These are phyloP conservation scores for Drosophila trapezifrons DNA, from an alignment of 1,140 invertebrate species.

Conservation along the genomic window DNA sequence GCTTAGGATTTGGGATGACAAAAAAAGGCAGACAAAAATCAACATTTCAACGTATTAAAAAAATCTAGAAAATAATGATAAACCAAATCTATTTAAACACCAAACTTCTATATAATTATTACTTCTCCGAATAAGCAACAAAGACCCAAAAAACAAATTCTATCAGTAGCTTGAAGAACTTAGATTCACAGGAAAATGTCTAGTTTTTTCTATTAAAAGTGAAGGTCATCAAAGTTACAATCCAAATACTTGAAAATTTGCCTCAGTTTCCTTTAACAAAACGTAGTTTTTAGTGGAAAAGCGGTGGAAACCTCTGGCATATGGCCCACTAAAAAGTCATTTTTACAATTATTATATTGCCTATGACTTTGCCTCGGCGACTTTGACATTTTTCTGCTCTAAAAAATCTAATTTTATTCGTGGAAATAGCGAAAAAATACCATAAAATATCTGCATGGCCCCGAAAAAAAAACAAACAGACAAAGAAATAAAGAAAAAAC, in stretches of 20 bases:
- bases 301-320: conserved; percentile 31
- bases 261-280: conserved; percentile 18
- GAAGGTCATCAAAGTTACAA: conserved; percentile 20
- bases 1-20: no score
- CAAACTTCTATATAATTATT: no score
- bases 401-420: conserved; percentile 81
- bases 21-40: not conserved
- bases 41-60: not conserved
- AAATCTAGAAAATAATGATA: not conserved
- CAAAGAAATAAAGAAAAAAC: conserved; percentile 32
- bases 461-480: conserved; percentile 17
- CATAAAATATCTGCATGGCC: conserved; percentile 52
- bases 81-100: no score
- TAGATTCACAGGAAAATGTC: conserved; percentile 1
- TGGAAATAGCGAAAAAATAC: conserved; percentile 58
- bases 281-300: conserved; percentile 52
- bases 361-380: conserved; percentile 28
- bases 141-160: not conserved
- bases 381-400: conserved; percentile 62
- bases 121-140: conserved; percentile 4
- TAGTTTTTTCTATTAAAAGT: conserved; percentile 4
- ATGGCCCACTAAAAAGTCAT: conserved; percentile 51
- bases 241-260: conserved; percentile 10
- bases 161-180: conserved; percentile 22
- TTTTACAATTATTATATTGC: conserved; percentile 51